Base-by-base conservation (phyloP, 1,140 invertebrate genomes). In the Brachionus rubens region DNA sequence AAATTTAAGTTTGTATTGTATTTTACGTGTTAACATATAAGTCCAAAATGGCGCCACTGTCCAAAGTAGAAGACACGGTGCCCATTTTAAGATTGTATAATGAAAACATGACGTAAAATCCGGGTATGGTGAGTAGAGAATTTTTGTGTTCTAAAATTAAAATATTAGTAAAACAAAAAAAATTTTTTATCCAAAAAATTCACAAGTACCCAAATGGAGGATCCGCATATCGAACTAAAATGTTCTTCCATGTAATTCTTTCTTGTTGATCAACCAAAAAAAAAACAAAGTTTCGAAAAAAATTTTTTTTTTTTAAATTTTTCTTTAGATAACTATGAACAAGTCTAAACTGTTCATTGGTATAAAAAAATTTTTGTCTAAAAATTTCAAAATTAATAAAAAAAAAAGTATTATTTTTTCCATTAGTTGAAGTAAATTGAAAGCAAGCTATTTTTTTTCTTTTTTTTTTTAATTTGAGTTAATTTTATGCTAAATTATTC, bases 141-240 rank as follows among this genome's bases (percentile, higher is more conserved):
- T 72, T 33, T 54, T 72, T 33, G 68, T 50, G 46, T 36, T 72
- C 68, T 72, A 26, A 30, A 59, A 59, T 2, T 1, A 59, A 7
- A 19, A 59, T 33, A 14, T 12, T n/a, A 33, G 30, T 26, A 6
- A 16, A 33, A 33, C 1, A 16, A 30, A 30, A 59, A 59, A 48
- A 16, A 72, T n/a, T n/a, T n/a, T n/a, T n/a, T n/a, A n/a, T n/a
- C n/a, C 14, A 50, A 30, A 30, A 30, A 26, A 0, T 2, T 7
- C 14, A 65, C 12, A 16, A 7, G 19, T 50, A 72, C 68, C 68
- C 68, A 72, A 36, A 72, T 72, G 28, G 68, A 41, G 28, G 68
- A 48, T 48, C 68, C 68, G n/a, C 68, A 72, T 72, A 72, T 50
- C 10, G 68, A 72, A 48, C 40, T 48, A 41, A 72, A 72, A 48